These are phyloP conservation scores for Sinopyrophorus schimmeli DNA, from an alignment of 2,888 invertebrate species.

Conservation along the genomic window DNA sequence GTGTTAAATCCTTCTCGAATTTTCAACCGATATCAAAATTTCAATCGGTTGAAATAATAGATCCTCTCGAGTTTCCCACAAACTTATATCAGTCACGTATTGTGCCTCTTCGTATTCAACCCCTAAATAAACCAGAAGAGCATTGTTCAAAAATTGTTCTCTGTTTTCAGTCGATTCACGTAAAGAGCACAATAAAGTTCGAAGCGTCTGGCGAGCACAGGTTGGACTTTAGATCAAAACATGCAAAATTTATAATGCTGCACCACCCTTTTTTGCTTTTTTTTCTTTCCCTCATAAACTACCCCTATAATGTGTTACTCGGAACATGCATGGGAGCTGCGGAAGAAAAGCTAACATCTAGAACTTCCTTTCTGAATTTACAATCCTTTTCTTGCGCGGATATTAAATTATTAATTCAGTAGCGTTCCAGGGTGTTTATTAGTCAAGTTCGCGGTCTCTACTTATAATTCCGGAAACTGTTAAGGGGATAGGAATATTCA, in stretches of 20 bases:
- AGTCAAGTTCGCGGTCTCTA: slow-evolving; percentile 16
- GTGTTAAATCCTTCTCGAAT: too few relatives aligned
- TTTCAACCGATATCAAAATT: too few relatives aligned
- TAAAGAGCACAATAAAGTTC: slow-evolving; percentile 2
- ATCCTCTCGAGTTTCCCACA: neutral
- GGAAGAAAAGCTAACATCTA: too few relatives aligned
- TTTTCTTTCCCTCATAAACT: neutral
- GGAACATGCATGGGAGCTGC: too few relatives aligned
- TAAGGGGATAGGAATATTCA: slow-evolving; percentile 27
- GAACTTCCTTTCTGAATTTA: slow-evolving; percentile 1
- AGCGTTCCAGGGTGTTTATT: slow-evolving; percentile 25
- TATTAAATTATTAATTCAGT: slow-evolving; percentile 26
- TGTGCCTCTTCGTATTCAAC: neutral
- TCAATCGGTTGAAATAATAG: too few relatives aligned
- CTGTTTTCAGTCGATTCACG: slow-evolving; percentile 6
- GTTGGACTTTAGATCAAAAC: neutral
- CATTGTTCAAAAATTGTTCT: slow-evolving; percentile 2
- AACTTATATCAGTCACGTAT: slow-evolving; percentile 10
- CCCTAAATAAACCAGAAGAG: neutral
- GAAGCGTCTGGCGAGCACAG: neutral
- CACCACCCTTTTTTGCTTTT: neutral
- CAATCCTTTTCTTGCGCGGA: slow-evolving; percentile 4
- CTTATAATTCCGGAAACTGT: slow-evolving; percentile 29
- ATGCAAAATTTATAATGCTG: slow-evolving; percentile 6
- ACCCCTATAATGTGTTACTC: too few relatives aligned